Evolutionary conservation across 2,113 vertebrate genomes (phyloP).

Genomic region (Upupa epops): DNA sequence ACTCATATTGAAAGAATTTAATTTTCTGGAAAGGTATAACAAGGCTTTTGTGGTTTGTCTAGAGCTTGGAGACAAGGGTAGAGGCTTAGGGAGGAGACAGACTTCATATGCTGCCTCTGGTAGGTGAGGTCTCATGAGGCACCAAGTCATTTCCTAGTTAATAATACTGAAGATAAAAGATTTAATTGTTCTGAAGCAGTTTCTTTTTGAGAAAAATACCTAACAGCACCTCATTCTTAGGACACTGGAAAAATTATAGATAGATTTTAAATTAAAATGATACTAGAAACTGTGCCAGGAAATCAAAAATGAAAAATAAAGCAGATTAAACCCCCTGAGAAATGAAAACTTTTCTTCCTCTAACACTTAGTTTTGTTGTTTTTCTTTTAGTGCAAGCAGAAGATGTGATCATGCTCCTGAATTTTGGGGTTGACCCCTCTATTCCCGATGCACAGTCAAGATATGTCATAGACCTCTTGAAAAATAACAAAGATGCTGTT

Average conservation of each 20-base stretch:
- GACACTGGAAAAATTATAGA: neutral
- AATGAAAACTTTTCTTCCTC: neutral
- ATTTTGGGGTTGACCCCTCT: constrained; percentile 73
- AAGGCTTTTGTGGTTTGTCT: neutral
- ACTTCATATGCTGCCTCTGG: neutral
- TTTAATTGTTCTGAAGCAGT: neutral
- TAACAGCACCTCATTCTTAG: neutral
- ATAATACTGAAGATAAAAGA: neutral
- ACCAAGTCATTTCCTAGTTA: neutral
- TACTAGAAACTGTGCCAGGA: neutral
- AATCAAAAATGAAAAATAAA: neutral
- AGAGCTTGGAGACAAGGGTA: too few relatives aligned
- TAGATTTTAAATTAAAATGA: neutral
- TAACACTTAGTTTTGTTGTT: neutral
- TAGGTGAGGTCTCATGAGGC: neutral
- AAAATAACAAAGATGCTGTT: constrained; percentile 78
- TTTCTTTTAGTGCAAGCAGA: constrained; percentile 75
- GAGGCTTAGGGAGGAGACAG: too few relatives aligned
- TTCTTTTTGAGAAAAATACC: neutral
- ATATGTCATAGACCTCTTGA: constrained; percentile 71
- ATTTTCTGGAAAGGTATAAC: neutral
- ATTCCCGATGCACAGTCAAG: constrained; percentile 64
- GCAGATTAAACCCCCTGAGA: neutral
- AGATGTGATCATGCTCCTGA: constrained; percentile 78
- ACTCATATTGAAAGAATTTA: neutral